phyloP scores from a whole-genome alignment of 2,888 invertebrate species.

The Psococerastis gibbosa region DNA sequence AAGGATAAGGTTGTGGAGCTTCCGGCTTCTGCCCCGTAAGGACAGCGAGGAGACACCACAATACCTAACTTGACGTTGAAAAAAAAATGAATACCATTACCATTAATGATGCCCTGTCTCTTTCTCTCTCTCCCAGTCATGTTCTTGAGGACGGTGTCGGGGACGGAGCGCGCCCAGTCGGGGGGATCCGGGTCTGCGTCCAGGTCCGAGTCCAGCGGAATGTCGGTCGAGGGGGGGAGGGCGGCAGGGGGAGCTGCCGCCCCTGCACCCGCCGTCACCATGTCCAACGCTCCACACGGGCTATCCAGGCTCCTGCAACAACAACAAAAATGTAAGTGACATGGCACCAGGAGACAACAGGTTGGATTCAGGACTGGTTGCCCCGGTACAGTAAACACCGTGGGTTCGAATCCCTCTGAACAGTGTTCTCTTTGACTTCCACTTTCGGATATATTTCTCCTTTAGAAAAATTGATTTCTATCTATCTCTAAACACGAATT shows the following conservation, averaged over 20 bases:
- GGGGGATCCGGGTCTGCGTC: conserved; percentile 51
- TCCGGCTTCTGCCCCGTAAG: no score
- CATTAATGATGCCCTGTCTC: conserved; percentile 81
- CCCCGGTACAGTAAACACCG: no score
- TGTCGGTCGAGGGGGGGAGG: conserved; percentile 12
- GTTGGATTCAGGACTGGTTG: no score
- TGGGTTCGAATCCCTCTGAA: no score
- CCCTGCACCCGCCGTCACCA: conserved; percentile 28
- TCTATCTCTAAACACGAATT: no score
- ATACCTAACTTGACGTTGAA: no score
- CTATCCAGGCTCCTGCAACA: conserved; percentile 42
- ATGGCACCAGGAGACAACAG: no score
- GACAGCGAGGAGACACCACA: no score
- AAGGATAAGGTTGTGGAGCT: no score
- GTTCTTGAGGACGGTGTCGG: conserved; percentile 50
- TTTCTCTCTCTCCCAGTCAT: conserved; percentile 69
- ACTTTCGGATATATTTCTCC: conserved; percentile 16
- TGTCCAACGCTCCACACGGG: conserved; percentile 52
- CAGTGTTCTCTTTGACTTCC: no score
- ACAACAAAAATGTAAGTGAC: not conserved
- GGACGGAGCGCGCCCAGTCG: conserved; percentile 58
- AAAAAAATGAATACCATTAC: no score
- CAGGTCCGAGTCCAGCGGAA: conserved; percentile 30
- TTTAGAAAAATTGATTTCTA: no score
- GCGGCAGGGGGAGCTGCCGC: conserved; percentile 15